Evolutionary conservation across 2,113 vertebrate genomes (phyloP), one percentile per base, ranked within the genome.

Genomic region (Narcine bancroftii): DNA sequence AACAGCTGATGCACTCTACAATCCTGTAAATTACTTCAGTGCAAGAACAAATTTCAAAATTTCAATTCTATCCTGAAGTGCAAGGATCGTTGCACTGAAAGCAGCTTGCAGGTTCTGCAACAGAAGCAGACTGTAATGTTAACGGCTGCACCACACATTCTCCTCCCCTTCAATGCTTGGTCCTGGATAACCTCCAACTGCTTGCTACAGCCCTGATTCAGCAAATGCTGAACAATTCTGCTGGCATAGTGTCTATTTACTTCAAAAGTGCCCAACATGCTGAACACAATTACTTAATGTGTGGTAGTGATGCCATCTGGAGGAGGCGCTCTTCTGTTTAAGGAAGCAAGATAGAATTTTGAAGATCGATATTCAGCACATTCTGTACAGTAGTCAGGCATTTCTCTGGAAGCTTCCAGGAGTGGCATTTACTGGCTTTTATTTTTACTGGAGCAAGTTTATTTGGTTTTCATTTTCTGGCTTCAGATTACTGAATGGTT

Each of bases 1-100:
- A 96, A 97, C 97, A 97, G 97, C 97, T 97, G 97, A 98, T 98
- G 98, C 97, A 97, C 96, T 96, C 95, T 69, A 97, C 96, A 96
- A 96, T 96, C 96, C 96, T 97, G 97, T 96, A 96, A 98, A 97
- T 98, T 97, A 98, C 97, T 96, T 94, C 94, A 93, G 39, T 91
- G 24, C 65, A 91, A 91, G 63, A 71, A 47, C 66, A 69, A 29
- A 69, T 65, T 7, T 42, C 10, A 21, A 87, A 89, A 89, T 93
- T 93, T 94, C 9, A 39, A 87, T n/a, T 89, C 39, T 9, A 94
- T 96, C 95, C 60, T 92, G 60, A 19, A 72, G 93, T 93, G 95
- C 95, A 95, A 96, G 93, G 91, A 87, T 93, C 94, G 92, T 65
- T 92, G 0, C 24, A 93, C 85, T 92, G 76, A 83, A 93, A 85